Conservation (phyloP, 92 coral and sea anemone genomes). For the Epizoanthus scotinus region DNA sequence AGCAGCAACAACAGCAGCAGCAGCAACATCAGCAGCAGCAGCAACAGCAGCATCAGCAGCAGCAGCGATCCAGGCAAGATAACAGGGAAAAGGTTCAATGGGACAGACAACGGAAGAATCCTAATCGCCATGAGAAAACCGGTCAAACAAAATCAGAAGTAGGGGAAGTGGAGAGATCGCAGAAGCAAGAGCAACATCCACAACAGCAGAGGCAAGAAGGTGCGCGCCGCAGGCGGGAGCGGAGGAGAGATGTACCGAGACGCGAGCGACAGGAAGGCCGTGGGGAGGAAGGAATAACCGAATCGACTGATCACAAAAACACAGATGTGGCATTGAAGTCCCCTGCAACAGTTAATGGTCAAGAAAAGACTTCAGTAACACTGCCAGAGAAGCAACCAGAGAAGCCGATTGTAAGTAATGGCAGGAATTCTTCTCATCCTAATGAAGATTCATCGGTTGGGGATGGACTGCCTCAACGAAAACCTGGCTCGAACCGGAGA, state of each 20-base stretch:
- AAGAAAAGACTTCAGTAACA: background rate
- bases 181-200: background rate
- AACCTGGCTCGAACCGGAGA: conserved; percentile 34
- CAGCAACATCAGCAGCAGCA: background rate
- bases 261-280: background rate
- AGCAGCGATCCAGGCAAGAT: conserved; percentile 3
- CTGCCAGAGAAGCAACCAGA: background rate
- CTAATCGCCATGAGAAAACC: conserved; percentile 2
- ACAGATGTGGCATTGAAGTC: no score
- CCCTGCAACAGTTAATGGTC: background rate
- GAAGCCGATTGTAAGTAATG: background rate
- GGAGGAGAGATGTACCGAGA: conserved; percentile 9
- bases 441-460: background rate
- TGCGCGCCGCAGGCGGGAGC: conserved; percentile 16
- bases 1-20: conserved; percentile 11
- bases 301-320: background rate
- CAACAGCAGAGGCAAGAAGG: conserved; percentile 32
- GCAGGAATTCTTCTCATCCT: background rate
- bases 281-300: background rate
- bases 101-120: conserved; percentile 10
- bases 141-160: background rate
- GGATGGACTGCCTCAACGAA: conserved; percentile 25
- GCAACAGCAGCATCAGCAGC: conserved; percentile 8
- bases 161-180: background rate
- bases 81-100: background rate